Evolutionary conservation across 1,140 invertebrate genomes (phyloP), one percentile per base, ranked within the genome.

Genomic region (Drosophila seguyi): DNA sequence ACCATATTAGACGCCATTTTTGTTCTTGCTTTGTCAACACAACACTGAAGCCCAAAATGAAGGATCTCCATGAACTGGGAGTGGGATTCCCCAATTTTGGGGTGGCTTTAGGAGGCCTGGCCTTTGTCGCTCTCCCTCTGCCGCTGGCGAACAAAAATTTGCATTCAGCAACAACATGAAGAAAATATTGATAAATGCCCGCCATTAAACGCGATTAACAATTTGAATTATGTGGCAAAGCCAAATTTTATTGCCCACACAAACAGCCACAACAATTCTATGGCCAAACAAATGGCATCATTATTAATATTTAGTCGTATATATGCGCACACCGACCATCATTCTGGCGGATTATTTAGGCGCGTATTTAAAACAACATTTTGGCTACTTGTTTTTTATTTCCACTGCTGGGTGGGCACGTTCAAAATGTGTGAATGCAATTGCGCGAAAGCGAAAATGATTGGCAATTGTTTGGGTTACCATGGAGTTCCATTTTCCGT

Each of bases 181-280:
- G 57, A 65, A 88, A 88, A 88, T 90, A 88, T 90, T 90, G 85
- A 88, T 88, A 88, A 88, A 88, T 88, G 84, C 84, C 84, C 77
- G 81, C 75, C 85, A 90, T 90, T 90, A 90, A 90, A 90, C 86
- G 86, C 86, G 86, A 90, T 90, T 90, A 90, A 90, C 85, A 71
- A 85, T 90, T 90, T 90, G 85, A 90, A 90, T 90, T 90, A 90
- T 90, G 86, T 90, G 78, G 77, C 86, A 90, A 90, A 90, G 86
- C 81, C 85, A 90, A 90, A 90, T 90, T 90, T 90, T 90, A 90
- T 90, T 85, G 85, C 85, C 83, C 78, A 72, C 83, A 87, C 75
- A 67, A 53, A 47, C 45, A 31, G 68, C 29, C 36, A 47, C 48
- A 61, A 77, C 57, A 79, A 90, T 90, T 90, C 84, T 90, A 90